Base-by-base conservation (phyloP, 2,888 invertebrate genomes). In the Noctua comes region DNA sequence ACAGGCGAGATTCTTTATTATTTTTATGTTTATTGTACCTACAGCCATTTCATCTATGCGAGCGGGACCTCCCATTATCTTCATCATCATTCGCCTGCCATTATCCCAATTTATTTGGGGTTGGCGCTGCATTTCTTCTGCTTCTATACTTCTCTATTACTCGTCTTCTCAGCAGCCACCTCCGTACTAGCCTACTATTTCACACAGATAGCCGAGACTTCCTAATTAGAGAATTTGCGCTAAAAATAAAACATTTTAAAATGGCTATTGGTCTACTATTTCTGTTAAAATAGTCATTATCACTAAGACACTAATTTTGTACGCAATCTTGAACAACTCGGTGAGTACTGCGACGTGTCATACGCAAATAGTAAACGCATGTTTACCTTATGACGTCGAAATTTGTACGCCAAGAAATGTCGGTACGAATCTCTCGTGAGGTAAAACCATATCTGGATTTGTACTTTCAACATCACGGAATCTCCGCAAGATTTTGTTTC, bases 301-400 rank as follows among this genome's bases (percentile, higher is more conserved):
- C 84, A 65, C 24, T 18, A 27, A 62, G 46, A 27, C n/a, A 69
- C 65, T 70, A 68, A 83, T 21, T 1, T 27, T 5, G 46, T 24
- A 36, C 31, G 48, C 71, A 82, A 68, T 73, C 66, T 54, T 27
- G 13, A 48, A 62, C 16, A 79, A 68, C 48, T 27, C 27, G 18
- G 8, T 18, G 16, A 40, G 40, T 40, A 40, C 7, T 7, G 6
- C 51, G 27, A 59, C 46, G 48, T 74, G 24, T 83, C 66, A 46
- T 54, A 71, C 24, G 71, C 71, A 80, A 77, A 77, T 65, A 84
- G 80, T 2, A 48, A 69, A 81, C 81, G 68, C 54, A 69, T 72
- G 51, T 76, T 57, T 76, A 71, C 62, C 0, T 46, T 70, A 68
- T 73, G 80, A 76, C 80, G 73, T 48, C n/a, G 62, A 66, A 57